These are phyloP conservation scores for Scaptomyza hsui DNA, from an alignment of 1,140 invertebrate species.

Conservation along the genomic window DNA sequence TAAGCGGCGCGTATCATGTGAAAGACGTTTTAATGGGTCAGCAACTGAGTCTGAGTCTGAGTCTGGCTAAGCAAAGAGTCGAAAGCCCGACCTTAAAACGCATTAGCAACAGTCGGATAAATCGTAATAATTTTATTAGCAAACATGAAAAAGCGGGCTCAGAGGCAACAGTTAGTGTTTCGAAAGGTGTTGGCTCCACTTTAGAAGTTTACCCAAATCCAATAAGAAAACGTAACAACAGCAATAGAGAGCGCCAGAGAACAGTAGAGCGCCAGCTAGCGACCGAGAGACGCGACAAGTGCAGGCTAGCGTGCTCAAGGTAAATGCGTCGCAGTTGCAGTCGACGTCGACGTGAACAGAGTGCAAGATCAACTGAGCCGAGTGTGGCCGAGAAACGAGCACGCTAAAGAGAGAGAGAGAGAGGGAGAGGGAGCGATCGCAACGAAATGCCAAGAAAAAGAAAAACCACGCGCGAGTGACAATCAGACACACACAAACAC, in stretches of 20 bases:
- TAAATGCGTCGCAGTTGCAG: conserved; percentile 51
- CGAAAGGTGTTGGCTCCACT: conserved; percentile 72
- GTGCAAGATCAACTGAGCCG: conserved; percentile 75
- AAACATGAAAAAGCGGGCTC: conserved; percentile 63
- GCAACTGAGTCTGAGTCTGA: conserved; percentile 35
- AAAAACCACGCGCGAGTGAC: conserved; percentile 65
- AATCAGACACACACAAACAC: conserved; percentile 45
- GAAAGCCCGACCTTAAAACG: conserved; percentile 70
- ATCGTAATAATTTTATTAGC: conserved; percentile 80
- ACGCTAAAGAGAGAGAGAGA: conserved; percentile 22
- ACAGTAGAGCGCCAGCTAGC: background rate
- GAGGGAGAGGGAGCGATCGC: conserved; percentile 13
- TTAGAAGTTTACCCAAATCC: conserved; percentile 63
- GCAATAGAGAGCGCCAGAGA: background rate
- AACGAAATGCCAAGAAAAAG: conserved; percentile 39
- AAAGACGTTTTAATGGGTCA: conserved; percentile 72
- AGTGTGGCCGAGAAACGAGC: conserved; percentile 61
- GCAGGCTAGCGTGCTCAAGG: conserved; percentile 71
- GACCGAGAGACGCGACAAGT: conserved; percentile 54
- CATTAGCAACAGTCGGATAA: conserved; percentile 71
- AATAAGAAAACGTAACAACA: conserved; percentile 36
- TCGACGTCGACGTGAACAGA: conserved; percentile 43
- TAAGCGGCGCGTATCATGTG: conserved; percentile 59
- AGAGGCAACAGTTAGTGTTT: conserved; percentile 48
- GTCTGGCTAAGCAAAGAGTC: background rate